Percentiles rank a stretch among this genome's conserved stretches.
Conservation (phyloP, 2,888 invertebrate genomes). For the Chirona hameri region DNA sequence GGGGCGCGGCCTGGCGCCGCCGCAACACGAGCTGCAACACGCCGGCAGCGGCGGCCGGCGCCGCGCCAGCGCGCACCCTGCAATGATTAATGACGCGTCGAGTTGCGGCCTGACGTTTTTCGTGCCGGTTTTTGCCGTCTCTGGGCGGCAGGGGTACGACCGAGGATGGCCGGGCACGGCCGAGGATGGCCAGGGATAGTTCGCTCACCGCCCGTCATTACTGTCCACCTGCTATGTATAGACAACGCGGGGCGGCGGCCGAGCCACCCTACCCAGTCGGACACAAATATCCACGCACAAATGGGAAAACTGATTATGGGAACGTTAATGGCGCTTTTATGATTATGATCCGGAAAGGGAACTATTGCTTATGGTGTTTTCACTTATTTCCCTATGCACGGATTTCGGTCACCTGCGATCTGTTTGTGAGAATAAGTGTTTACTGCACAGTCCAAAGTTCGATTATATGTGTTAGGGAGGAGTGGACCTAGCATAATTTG, state of each 20-base stretch:
- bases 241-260: not conserved
- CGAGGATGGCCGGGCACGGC: not conserved
- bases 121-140: not conserved
- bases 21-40: not conserved
- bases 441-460: not conserved
- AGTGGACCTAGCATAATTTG: not conserved
- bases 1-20: not conserved
- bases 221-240: not conserved
- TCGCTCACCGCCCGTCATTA: not conserved
- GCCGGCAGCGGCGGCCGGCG: not conserved
- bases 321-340: not conserved
- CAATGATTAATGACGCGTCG: constrained; percentile 2
- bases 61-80: not conserved
- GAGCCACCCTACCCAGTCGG: not conserved
- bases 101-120: not conserved
- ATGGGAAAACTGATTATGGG: not conserved
- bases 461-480: not conserved
- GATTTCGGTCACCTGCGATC: not conserved
- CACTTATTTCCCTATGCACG: not conserved
- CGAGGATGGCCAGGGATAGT: not conserved
- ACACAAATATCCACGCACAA: not conserved
- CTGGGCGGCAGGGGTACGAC: not conserved
- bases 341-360: not conserved
- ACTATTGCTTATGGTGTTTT: not conserved
- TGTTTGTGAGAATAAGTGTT: not conserved